A percentile compares a stretch with the other conserved stretches of the same genome.
phyloP scores from a whole-genome alignment of 1,140 invertebrate genomes.

The Zaprionus kolodkinae region DNA sequence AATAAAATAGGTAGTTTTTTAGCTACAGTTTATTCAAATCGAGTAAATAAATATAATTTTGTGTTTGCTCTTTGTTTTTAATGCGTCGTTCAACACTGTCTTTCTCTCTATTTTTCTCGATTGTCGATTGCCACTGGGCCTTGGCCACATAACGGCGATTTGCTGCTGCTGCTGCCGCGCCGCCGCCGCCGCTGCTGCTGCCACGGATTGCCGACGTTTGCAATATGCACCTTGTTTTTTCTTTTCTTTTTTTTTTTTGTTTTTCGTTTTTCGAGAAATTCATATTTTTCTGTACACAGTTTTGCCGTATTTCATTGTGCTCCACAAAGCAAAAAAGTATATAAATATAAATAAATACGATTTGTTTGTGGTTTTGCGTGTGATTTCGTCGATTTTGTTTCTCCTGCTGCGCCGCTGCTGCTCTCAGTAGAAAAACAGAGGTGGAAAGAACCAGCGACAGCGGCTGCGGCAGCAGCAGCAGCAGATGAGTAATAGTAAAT shows the following conservation, averaged over 20 bases:
- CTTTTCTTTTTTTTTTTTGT: not conserved
- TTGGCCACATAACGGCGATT: conserved; percentile 19
- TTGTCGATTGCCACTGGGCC: conserved; percentile 5
- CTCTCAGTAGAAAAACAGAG: conserved; percentile 14
- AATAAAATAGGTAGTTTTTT: conserved; percentile 68
- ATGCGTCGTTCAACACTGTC: conserved; percentile 26
- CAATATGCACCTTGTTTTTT: conserved; percentile 43
- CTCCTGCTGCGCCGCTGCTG: not conserved
- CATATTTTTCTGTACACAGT: not conserved
- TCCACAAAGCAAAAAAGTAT: conserved; percentile 22
- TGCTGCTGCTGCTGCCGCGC: conserved; percentile 3
- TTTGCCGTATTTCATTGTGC: not conserved
- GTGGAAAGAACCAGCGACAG: conserved; percentile 19
- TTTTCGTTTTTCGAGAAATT: not conserved
- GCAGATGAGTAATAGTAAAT: conserved; percentile 69
- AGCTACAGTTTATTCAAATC: conserved; percentile 55
- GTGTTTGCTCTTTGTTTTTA: conserved; percentile 8
- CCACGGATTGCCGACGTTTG: conserved; percentile 11
- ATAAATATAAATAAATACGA: conserved; percentile 22
- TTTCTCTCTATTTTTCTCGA: not conserved
- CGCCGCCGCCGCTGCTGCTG: not conserved
- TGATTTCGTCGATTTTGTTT: conserved; percentile 10
- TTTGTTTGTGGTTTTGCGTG: conserved; percentile 33
- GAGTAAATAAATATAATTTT: conserved; percentile 38
- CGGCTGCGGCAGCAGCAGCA: conserved; percentile 1